phyloP scores from a whole-genome alignment of 2,888 invertebrate species.

The Watsonalla cultraria region DNA sequence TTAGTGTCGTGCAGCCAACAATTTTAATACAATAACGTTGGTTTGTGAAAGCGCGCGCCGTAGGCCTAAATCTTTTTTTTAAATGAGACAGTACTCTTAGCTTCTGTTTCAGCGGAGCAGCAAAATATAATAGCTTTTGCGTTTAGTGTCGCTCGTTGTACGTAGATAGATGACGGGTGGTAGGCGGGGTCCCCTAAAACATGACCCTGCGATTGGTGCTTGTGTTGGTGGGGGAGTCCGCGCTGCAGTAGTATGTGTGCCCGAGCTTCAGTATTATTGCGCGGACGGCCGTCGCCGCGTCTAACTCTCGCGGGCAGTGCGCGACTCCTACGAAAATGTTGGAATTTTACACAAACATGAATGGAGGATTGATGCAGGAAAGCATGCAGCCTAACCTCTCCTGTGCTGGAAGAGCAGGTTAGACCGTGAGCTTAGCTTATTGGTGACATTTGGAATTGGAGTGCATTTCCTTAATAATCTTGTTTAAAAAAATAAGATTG shows the following conservation, averaged over 20 bases:
- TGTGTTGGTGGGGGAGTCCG: slow-evolving; percentile 33
- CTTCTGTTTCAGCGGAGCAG: slow-evolving; percentile 49
- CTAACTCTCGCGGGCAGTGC: slow-evolving; percentile 35
- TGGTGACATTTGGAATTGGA: background rate
- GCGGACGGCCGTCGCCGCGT: slow-evolving; percentile 35
- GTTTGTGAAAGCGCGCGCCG: slow-evolving; percentile 4
- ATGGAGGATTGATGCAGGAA: slow-evolving; percentile 79
- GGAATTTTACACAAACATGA: slow-evolving; percentile 84
- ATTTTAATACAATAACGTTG: slow-evolving; percentile 10
- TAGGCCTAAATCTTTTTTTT: slow-evolving; percentile 34
- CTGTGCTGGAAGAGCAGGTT: slow-evolving; percentile 83
- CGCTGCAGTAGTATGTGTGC: slow-evolving; percentile 19
- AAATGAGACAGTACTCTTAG: slow-evolving; percentile 58
- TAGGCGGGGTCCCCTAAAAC: slow-evolving; percentile 43
- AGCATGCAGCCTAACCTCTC: slow-evolving; percentile 76
- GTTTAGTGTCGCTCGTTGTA: slow-evolving; percentile 32
- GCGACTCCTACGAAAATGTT: slow-evolving; percentile 75
- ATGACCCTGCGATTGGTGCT: slow-evolving; percentile 44
- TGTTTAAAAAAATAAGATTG: background rate
- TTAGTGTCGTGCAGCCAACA: too few species aligned
- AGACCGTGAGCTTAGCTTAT: slow-evolving; percentile 20
- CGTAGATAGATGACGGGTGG: slow-evolving; percentile 54
- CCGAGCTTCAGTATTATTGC: slow-evolving; percentile 42
- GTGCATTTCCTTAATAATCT: background rate
- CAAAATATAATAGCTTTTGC: slow-evolving; percentile 57